These are phyloP conservation scores for Bostrychus sinensis DNA, from an alignment of 2,113 vertebrate species.

Conservation along the genomic window DNA sequence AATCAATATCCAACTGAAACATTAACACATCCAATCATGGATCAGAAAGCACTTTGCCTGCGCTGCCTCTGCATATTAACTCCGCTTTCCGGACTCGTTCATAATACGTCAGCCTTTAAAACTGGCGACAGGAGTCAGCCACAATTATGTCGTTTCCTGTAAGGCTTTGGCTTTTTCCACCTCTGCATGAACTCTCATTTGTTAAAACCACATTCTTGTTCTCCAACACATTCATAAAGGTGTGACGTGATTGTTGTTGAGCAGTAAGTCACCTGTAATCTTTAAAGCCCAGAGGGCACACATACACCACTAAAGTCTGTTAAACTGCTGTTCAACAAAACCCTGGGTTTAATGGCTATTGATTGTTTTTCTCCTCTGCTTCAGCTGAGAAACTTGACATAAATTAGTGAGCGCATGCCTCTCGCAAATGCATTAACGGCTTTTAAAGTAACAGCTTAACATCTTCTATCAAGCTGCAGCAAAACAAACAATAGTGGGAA, in stretches of 20 bases:
- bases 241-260: slow-evolving; percentile 39
- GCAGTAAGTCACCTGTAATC: slow-evolving; percentile 75
- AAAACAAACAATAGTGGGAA: slow-evolving; percentile 28
- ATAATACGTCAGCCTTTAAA: slow-evolving; percentile 69
- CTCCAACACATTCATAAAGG: slow-evolving; percentile 49
- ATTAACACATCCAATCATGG: slow-evolving; percentile 90
- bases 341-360: slow-evolving; percentile 70
- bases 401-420: slow-evolving; percentile 62
- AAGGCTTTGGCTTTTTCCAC: slow-evolving; percentile 29
- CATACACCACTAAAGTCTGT: slow-evolving; percentile 62
- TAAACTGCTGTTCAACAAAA: slow-evolving; percentile 68
- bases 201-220: slow-evolving; percentile 22
- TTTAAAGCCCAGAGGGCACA: slow-evolving; percentile 65
- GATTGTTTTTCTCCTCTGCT: slow-evolving; percentile 68
- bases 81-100: slow-evolving; percentile 74
- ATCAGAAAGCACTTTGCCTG: slow-evolving; percentile 87
- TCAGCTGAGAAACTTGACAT: slow-evolving; percentile 70
- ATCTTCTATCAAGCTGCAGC: slow-evolving; percentile 41
- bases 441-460: slow-evolving; percentile 49
- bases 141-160: slow-evolving; percentile 59
- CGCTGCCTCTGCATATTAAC: slow-evolving; percentile 87
- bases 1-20: slow-evolving; percentile 96
- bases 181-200: slow-evolving; percentile 41
- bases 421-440: slow-evolving; percentile 59
- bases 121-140: slow-evolving; percentile 63